Evolutionary conservation across 2,888 invertebrate species (phyloP), one percentile per base, ranked within the genome.

Genomic region (Drosophila merina): DNA sequence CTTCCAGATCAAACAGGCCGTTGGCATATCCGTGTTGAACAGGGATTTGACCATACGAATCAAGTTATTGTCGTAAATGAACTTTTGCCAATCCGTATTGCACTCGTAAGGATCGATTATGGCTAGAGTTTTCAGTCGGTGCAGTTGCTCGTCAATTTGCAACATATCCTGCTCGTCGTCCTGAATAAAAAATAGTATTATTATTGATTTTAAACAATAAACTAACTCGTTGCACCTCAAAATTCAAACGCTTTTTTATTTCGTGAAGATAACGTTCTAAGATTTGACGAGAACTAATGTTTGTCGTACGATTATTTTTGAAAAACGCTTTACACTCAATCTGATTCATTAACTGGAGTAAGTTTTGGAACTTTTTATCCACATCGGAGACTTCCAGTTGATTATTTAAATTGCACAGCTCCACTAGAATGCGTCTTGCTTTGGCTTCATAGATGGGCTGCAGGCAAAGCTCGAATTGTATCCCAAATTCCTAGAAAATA

Each of bases 391-490:
- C 47, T 20, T 82, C 76, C 31, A 75, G 77, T 77, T 88, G 55
- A 9, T 82, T 76, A 28, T 75, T 81, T 4, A 78, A 70, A 33
- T 74, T 76, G 42, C 79, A 82, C 33, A 92, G 77, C 47, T 90
- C 89, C 0, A 87, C 25, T 1, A 92, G 74, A 25, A 90, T 80
- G 47, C 77, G 83, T 58, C 88, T 91, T 2, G 90, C 89, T 72
- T 86, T 91, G n/a, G 91, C 91, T 72, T 92, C 90, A 58, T 88
- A 90, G 28, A 92, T 87, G 1, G 91, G 91, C 67, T 92, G 91
- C 30, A 91, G 69, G 52, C 90, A 89, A 28, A 92, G 75, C 42
- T 91, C 90, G 52, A 91, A 91, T 70, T 91, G 89, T 5, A 76
- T 84, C 4, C 90, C 92, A 67, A 91, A 92, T 51, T 89, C 89